Base-by-base conservation (phyloP, 2,797 vertebrate genomes). In the Darevskia nairensis region DNA sequence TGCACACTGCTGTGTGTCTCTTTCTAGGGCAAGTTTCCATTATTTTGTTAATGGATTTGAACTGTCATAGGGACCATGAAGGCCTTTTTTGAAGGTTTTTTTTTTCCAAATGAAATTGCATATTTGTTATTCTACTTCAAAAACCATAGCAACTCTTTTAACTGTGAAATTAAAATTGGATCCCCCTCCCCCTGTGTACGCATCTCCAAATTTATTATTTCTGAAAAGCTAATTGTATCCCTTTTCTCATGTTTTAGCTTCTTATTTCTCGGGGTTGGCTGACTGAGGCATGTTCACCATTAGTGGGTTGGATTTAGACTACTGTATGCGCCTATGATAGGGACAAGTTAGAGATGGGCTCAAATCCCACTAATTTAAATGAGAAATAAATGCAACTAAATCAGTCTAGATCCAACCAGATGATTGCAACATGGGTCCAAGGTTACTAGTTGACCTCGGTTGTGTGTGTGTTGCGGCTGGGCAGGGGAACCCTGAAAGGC, bases 81-180 rank as follows among this genome's bases (percentile, higher is more conserved):
- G 29, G 1, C 2, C 32, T 71, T 4, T 82, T 69, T 59, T 39
- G 32, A 11, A 50, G n/a, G 13, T 17, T 35, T 13, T 79, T 79
- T 71, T n/a, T n/a, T n/a, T n/a, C n/a, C n/a, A n/a, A 50, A 50
- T 23, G 39, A 44, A 80, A 15, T 35, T 69, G 8, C 69, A 4
- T 13, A 69, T 55, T 69, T 27, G 3, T 55, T 84, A 25, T 23
- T 80, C 17, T 72, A 10, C 27, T 86, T 87, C 4, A 74, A 61
- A 41, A 46, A 77, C 44, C 66, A 80, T 8, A 71, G 68, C 59
- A 27, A 80, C 6, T 27, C 44, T 55, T 55, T 55, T 15, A 71
- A 55, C 44, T 84, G 68, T 84, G 68, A 72, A 84, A 84, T 72
- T 21, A 55, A 84, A 55, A 68, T 71, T 80, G 32, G 23, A 79